Conservation (phyloP, 2,113 vertebrate species). For the Sinocyclocheilus anshuiensis region DNA sequence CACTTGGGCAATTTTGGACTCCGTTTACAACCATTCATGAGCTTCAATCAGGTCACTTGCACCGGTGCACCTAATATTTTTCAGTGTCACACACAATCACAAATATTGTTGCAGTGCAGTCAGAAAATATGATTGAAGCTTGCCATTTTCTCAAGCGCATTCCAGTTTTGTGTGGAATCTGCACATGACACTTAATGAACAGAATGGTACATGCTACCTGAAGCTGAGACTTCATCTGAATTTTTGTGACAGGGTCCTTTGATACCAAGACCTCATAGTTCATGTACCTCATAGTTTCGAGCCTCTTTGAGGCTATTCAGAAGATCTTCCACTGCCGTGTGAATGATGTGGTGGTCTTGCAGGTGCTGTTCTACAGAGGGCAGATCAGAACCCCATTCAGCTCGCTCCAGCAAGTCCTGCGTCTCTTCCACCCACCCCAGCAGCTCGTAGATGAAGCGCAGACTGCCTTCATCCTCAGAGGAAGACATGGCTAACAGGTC, state of each 20-base stretch:
- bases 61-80: background rate
- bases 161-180: too few species aligned
- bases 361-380: slow-evolving; percentile 90
- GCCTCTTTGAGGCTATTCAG: slow-evolving; percentile 88
- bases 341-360: slow-evolving; percentile 84
- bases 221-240: background rate
- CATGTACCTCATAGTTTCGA: slow-evolving; percentile 83
- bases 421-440: slow-evolving; percentile 98
- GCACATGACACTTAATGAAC: too few species aligned
- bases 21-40: background rate
- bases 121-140: too few species aligned
- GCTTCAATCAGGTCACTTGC: background rate
- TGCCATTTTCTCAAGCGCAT: too few species aligned
- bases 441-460: slow-evolving; percentile 95
- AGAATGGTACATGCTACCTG: too few species aligned
- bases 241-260: background rate
- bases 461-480: slow-evolving; percentile 93
- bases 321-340: slow-evolving; percentile 87
- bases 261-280: background rate
- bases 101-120: too few species aligned
- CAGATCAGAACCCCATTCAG: slow-evolving; percentile 94
- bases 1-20: background rate
- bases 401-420: slow-evolving; percentile 89
- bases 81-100: background rate
- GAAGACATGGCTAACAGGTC: slow-evolving; percentile 94